phyloP scores from a whole-genome alignment of 2,113 vertebrate genomes.

The Leiothrix lutea region DNA sequence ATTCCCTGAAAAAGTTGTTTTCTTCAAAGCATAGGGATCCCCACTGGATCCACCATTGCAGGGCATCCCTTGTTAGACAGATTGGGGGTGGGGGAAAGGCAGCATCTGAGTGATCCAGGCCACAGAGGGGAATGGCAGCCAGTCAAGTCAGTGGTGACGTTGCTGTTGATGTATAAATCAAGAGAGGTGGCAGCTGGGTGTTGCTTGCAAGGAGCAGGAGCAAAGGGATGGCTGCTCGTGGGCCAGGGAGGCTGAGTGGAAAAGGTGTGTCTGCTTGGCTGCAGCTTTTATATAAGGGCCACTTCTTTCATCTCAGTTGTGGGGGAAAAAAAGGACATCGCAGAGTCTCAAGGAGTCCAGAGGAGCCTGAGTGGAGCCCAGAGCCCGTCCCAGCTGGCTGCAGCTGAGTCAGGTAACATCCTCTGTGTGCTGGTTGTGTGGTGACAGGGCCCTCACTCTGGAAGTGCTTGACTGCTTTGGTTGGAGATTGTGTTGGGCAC shows the following conservation, averaged over 20 bases:
- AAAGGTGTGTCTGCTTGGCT: not conserved
- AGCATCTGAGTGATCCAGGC: not conserved
- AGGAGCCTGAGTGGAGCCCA: not conserved
- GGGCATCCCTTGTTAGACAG: not conserved
- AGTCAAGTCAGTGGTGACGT: not conserved
- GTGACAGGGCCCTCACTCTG: not conserved
- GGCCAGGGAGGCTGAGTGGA: not conserved
- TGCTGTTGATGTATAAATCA: slow-evolving; percentile 11
- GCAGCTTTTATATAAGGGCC: not conserved
- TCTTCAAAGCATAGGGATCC: not conserved
- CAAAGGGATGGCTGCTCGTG: not conserved
- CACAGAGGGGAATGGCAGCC: accelerated
- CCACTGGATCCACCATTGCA: not conserved
- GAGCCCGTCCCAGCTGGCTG: not conserved
- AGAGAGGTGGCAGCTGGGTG: not conserved
- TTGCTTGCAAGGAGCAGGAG: not conserved
- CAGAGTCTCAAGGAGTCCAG: not conserved
- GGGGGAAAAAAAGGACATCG: accelerated
- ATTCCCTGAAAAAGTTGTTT: not conserved
- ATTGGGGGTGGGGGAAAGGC: accelerated
- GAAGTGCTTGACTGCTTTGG: not conserved
- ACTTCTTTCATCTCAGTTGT: not conserved
- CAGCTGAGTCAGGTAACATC: not conserved
- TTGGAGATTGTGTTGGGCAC: not conserved
- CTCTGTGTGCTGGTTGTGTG: not conserved